Percentiles rank a stretch among this genome's conserved stretches.
Evolutionary conservation across 2,113 vertebrate species (phyloP).

Genomic region (Tringa solitaria): DNA sequence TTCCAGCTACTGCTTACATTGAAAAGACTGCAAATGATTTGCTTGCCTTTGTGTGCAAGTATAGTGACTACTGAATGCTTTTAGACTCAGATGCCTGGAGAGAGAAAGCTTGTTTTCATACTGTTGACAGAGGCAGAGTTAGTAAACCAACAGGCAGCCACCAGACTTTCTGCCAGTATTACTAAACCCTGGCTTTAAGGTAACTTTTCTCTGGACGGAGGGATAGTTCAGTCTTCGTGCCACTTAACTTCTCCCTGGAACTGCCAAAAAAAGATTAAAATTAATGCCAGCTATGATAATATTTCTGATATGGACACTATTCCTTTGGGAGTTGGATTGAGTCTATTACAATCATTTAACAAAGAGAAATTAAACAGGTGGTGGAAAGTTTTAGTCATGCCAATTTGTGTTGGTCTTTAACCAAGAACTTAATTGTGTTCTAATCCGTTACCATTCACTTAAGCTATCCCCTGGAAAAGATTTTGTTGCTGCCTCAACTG

Average conservation of each 20-base stretch:
- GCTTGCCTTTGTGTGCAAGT: background rate
- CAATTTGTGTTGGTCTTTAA: background rate
- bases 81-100: background rate
- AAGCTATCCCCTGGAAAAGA: background rate
- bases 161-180: background rate
- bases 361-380: slow-evolving; percentile 6
- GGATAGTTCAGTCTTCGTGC: background rate
- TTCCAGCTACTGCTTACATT: background rate
- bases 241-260: background rate
- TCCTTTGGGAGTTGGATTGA: background rate
- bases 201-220: background rate
- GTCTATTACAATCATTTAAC: background rate
- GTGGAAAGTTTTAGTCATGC: background rate
- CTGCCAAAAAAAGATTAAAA: background rate
- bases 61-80: background rate
- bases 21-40: background rate
- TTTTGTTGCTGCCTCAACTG: background rate
- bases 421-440: background rate
- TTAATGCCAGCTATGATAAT: background rate
- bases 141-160: background rate
- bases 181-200: background rate
- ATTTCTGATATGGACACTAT: background rate
- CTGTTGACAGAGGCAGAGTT: background rate
- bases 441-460: background rate
- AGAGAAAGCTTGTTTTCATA: background rate